These are phyloP conservation scores for Girardia tigrina DNA, from an alignment of 2,888 invertebrate genomes.

Conservation along the genomic window DNA sequence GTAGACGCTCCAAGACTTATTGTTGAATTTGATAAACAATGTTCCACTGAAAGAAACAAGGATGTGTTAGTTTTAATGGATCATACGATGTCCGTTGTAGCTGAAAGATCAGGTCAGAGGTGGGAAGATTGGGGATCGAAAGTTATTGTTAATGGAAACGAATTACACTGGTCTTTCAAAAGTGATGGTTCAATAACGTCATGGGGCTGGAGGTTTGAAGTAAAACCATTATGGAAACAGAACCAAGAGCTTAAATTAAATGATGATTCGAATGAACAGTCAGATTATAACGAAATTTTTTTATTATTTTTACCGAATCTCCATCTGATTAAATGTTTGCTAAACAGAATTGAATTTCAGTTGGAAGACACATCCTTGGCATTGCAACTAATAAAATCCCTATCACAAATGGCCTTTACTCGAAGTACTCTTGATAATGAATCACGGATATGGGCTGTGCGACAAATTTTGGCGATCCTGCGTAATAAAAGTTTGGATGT, in stretches of 20 bases:
- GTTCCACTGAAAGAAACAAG: conserved; percentile 80
- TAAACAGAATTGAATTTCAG: neutral
- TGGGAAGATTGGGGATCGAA: conserved; percentile 81
- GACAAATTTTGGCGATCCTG: neutral
- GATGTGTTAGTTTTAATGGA: conserved; percentile 82
- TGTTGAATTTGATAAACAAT: conserved; percentile 77
- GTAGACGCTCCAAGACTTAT: conserved; percentile 73
- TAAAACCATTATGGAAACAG: conserved; percentile 69
- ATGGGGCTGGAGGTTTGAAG: conserved; percentile 92
- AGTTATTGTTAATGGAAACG: conserved; percentile 68
- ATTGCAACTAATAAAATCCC: neutral
- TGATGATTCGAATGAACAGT: neutral
- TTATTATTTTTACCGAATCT: neutral
- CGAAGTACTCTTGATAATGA: neutral
- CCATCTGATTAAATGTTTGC: neutral
- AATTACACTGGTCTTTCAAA: conserved; percentile 78
- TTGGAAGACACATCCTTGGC: neutral
- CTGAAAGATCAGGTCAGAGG: conserved; percentile 70
- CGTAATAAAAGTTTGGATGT: neutral
- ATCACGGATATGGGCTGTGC: neutral
- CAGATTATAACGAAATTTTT: neutral
- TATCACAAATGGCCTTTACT: conserved; percentile 7
- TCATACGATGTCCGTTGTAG: conserved; percentile 65
- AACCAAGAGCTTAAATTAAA: conserved; percentile 54
- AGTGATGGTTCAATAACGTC: conserved; percentile 86